Evolutionary conservation across 1,140 invertebrate genomes (phyloP).

Genomic region (Drosophila mayri): DNA sequence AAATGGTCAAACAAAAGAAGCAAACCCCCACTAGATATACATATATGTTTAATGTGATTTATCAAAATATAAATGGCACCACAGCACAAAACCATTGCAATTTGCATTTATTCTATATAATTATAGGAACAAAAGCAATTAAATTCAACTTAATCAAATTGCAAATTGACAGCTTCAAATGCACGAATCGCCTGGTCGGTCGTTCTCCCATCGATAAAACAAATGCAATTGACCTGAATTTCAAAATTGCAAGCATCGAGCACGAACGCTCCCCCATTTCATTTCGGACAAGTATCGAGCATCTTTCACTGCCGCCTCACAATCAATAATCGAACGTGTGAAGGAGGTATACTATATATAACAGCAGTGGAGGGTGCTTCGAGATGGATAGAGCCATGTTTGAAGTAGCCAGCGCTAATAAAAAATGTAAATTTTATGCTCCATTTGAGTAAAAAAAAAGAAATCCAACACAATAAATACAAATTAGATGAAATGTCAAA

Average conservation of each 20-base stretch:
- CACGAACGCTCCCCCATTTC: conserved; percentile 22
- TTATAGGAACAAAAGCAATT: conserved; percentile 71
- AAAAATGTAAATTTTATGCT: conserved; percentile 78
- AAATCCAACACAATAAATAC: conserved; percentile 74
- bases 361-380: neutral
- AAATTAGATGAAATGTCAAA: conserved; percentile 75
- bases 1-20: conserved; percentile 27
- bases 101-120: conserved; percentile 74
- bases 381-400: neutral
- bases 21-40: conserved; percentile 16
- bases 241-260: conserved; percentile 40
- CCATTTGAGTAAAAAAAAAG: conserved; percentile 59
- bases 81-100: conserved; percentile 52
- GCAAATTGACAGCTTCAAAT: conserved; percentile 75
- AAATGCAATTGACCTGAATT: conserved; percentile 71
- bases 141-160: conserved; percentile 79
- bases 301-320: conserved; percentile 29
- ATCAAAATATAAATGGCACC: conserved; percentile 66
- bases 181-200: conserved; percentile 30
- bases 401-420: conserved; percentile 56
- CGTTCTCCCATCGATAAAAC: conserved; percentile 12
- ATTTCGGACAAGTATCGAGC: conserved; percentile 37
- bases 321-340: conserved; percentile 56
- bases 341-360: conserved; percentile 11
- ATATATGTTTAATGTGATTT: conserved; percentile 56